phyloP scores from a whole-genome alignment of 1,140 invertebrate genomes.

The Drosophila triauraria region DNA sequence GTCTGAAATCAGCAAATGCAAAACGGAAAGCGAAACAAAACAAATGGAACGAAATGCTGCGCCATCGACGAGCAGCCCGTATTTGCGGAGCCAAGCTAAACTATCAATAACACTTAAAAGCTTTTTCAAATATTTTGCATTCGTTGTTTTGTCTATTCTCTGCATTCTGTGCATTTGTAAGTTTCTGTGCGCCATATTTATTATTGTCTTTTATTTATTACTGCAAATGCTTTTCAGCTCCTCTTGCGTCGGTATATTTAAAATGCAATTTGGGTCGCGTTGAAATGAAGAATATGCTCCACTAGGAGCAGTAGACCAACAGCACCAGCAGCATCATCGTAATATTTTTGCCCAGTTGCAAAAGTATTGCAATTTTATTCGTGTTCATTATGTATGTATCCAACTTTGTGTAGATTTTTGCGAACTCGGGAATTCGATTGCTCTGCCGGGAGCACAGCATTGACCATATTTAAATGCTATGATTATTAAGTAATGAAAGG shows the following conservation, averaged over 20 bases:
- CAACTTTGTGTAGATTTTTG: slow-evolving; percentile 17
- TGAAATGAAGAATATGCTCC: slow-evolving; percentile 74
- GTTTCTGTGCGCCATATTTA: slow-evolving; percentile 67
- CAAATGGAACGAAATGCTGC: slow-evolving; percentile 32
- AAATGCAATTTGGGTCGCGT: slow-evolving; percentile 76
- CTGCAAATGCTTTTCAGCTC: slow-evolving; percentile 59
- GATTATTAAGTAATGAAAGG: slow-evolving; percentile 3
- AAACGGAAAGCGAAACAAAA: slow-evolving; percentile 41
- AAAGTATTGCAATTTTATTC: slow-evolving; percentile 74
- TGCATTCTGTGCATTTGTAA: slow-evolving; percentile 64
- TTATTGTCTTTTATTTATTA: slow-evolving; percentile 75
- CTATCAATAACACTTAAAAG: slow-evolving; percentile 84
- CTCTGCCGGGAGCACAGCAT: neutral
- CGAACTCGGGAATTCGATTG: slow-evolving; percentile 12
- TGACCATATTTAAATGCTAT: slow-evolving; percentile 8
- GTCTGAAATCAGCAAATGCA: slow-evolving; percentile 36
- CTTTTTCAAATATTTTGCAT: slow-evolving; percentile 79
- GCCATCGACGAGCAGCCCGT: slow-evolving; percentile 22
- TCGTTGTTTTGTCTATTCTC: slow-evolving; percentile 42
- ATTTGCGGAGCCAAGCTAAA: slow-evolving; percentile 54
- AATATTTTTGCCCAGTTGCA: slow-evolving; percentile 63
- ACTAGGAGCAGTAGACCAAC: slow-evolving; percentile 42
- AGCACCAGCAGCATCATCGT: slow-evolving; percentile 36
- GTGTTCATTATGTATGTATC: slow-evolving; percentile 17
- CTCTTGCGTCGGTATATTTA: slow-evolving; percentile 51